Evolutionary conservation across 2,888 invertebrate species (phyloP).

Genomic region (Brenthis hecate): DNA sequence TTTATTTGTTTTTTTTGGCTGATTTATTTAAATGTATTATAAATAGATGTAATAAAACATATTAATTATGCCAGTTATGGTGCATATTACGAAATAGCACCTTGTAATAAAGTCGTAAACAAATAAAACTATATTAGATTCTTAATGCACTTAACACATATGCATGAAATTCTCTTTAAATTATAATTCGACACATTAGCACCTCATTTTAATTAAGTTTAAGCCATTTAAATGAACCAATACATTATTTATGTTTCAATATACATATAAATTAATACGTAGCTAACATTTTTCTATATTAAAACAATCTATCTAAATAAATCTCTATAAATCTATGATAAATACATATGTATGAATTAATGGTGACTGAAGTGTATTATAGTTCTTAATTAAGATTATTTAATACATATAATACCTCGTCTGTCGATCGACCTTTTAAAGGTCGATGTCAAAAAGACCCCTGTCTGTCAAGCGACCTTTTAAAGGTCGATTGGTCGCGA

Average conservation of each 20-base stretch:
- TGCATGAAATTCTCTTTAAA: background rate
- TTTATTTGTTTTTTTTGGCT: no score
- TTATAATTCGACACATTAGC: background rate
- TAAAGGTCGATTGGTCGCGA: no score
- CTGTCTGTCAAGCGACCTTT: no score
- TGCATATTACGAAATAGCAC: background rate
- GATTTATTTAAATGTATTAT: background rate
- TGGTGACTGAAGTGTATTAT: no score
- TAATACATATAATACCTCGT: no score
- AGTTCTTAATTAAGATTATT: no score
- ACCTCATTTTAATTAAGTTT: background rate
- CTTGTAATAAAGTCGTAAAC: background rate
- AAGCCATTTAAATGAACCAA: background rate
- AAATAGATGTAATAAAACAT: background rate
- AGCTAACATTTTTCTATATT: no score
- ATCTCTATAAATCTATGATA: no score
- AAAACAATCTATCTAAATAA: no score
- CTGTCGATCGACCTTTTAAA: no score
- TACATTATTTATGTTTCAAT: background rate
- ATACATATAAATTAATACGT: background rate
- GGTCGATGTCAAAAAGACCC: no score
- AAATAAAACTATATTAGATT: background rate
- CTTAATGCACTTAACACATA: background rate
- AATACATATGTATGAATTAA: no score
- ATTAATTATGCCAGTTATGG: background rate